Conservation (phyloP, 1,140 invertebrate genomes). For the Helicoverpa armigera region DNA sequence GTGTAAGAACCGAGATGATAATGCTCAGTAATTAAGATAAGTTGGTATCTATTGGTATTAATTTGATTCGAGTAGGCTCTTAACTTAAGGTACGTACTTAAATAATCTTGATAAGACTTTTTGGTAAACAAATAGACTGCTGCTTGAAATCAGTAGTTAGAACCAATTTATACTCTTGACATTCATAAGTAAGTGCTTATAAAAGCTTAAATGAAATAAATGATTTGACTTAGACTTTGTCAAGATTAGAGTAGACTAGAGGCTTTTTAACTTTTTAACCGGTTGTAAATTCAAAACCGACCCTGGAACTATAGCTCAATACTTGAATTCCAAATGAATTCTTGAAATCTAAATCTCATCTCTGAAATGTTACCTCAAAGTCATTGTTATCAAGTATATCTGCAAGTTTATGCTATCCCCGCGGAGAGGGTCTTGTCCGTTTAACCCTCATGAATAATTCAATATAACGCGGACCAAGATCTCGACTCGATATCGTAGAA, state of each 20-base stretch:
- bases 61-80: not conserved
- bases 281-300: too few relatives aligned
- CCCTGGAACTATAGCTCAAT: not conserved
- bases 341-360: conserved; percentile 24
- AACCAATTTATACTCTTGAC: too few relatives aligned
- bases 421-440: conserved; percentile 51
- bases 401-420: conserved; percentile 48
- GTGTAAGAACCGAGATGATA: not conserved
- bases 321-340: not conserved
- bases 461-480: conserved; percentile 53
- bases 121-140: too few relatives aligned
- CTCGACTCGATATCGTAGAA: conserved; percentile 55
- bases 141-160: too few relatives aligned
- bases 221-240: too few relatives aligned
- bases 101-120: too few relatives aligned
- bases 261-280: too few relatives aligned
- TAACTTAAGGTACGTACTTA: too few relatives aligned
- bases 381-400: conserved; percentile 56
- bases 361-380: conserved; percentile 44
- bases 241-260: too few relatives aligned
- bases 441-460: conserved; percentile 64
- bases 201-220: too few relatives aligned
- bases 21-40: conserved; percentile 4
- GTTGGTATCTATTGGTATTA: not conserved
- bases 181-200: too few relatives aligned